These are phyloP conservation scores for Holcopasites calliopsidis DNA, from an alignment of 1,140 invertebrate genomes.

Conservation along the genomic window DNA sequence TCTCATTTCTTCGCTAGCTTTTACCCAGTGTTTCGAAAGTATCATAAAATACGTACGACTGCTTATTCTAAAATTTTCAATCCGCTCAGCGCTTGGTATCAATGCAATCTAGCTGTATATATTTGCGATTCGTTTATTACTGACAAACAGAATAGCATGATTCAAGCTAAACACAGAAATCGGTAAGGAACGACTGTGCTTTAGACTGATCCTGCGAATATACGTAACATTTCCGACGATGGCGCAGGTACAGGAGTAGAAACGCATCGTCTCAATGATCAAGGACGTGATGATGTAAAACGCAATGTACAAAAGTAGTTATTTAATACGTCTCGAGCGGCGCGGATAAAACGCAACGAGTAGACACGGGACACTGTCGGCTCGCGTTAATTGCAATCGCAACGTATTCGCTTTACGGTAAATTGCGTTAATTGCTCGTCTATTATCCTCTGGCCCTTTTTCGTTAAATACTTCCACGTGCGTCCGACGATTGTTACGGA, in stretches of 20 bases:
- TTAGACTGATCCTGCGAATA: not conserved
- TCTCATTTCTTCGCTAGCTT: not conserved
- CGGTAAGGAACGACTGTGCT: not conserved
- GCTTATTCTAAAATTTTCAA: not conserved
- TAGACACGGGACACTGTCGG: too few relatives aligned
- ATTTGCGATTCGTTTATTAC: not conserved
- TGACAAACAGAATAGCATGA: not conserved
- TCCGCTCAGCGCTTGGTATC: not conserved
- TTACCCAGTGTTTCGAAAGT: too few relatives aligned
- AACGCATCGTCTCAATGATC: not conserved
- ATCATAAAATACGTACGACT: too few relatives aligned
- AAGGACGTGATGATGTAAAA: not conserved
- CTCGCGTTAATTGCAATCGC: not conserved
- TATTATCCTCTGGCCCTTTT: too few relatives aligned
- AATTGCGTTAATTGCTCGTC: too few relatives aligned
- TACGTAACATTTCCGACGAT: not conserved
- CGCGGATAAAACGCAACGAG: not conserved
- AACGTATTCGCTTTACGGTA: too few relatives aligned
- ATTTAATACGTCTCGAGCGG: not conserved
- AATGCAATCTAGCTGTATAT: not conserved
- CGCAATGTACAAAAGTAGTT: not conserved
- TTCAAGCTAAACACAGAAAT: not conserved
- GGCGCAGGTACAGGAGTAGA: not conserved
- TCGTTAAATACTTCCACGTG: too few relatives aligned
- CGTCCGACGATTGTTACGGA: too few relatives aligned